Base-by-base conservation (phyloP, 2,888 invertebrate species). In the Drosophila tanythrix region DNA sequence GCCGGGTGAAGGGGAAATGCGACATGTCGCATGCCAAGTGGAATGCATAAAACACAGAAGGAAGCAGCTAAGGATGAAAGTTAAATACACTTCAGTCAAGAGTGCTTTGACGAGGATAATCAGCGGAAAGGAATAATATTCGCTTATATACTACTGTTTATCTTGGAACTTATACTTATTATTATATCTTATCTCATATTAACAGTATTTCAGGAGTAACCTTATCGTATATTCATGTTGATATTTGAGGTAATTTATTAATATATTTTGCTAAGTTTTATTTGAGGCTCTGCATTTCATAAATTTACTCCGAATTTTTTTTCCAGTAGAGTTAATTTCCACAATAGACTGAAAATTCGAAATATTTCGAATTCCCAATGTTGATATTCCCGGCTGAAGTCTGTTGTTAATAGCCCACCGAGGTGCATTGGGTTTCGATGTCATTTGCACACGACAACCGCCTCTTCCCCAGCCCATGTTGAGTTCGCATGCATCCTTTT, bases 361-460 rank as follows among this genome's bases (percentile, higher is more conserved):
- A 7, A 18, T 13, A 46, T 46, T 46, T 46, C 7, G 13, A 46
- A 46, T n/a, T 50, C 10, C 35, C 35, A 48, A 60, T 66, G 68
- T 56, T 65, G 52, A 64, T 35, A 31, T 64, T 61, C 57, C 52
- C 69, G 50, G 7, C 36, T 61, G 50, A 64, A 51, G 76, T 51
- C 36, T 33, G 46, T 50, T 29, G 38, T 68, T 71, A 56, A 64
- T 62, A 77, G 33, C 40, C 62, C 71, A 70, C 21, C 58, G 56
- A 53, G 68, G 62, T 86, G 82, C 82, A 82, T 58, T 79, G 71
- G 57, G 65, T 52, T 55, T 52, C 53, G 46, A 29, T 73, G 82
- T 81, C 75, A 74, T 78, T 77, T 73, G 75, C 77, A 77, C 74
- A 65, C 65, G 56, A 33, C 55, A 36, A 25, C 35, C 40, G 18